These are phyloP conservation scores for Pollenia amentaria DNA, from an alignment of 2,888 invertebrate genomes.

Conservation along the genomic window DNA sequence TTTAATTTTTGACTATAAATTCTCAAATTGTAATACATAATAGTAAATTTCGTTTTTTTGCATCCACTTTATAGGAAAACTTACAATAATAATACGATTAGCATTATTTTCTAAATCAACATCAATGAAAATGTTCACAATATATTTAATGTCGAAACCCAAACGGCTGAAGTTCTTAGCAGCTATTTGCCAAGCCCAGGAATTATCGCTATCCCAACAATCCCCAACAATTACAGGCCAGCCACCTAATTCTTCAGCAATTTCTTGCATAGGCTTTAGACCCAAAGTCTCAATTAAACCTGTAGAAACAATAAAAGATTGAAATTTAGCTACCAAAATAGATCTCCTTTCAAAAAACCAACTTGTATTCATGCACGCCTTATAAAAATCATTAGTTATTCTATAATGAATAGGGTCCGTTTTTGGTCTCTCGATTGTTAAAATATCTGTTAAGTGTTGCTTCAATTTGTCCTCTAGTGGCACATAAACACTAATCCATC, in stretches of 20 bases:
- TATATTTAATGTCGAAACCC: constrained; percentile 95
- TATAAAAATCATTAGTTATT: constrained; percentile 84
- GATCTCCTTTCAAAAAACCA: constrained; percentile 62
- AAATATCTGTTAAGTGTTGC: constrained; percentile 83
- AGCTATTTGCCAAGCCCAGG: constrained; percentile 92
- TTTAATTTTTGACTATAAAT: too few relatives aligned
- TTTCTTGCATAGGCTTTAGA: constrained; percentile 88
- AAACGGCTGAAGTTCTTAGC: constrained; percentile 91
- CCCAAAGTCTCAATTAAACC: constrained; percentile 91
- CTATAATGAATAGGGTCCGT: constrained; percentile 83
- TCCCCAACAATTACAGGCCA: constrained; percentile 96
- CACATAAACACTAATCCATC: constrained; percentile 83
- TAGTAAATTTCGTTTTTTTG: too few relatives aligned
- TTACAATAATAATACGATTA: constrained; percentile 92
- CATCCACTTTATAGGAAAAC: constrained; percentile 61
- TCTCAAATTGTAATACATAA: too few relatives aligned
- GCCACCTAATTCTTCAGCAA: constrained; percentile 92
- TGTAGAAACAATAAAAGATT: background rate
- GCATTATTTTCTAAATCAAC: constrained; percentile 95
- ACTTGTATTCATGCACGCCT: constrained; percentile 85
- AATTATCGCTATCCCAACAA: constrained; percentile 87
- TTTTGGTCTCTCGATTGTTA: constrained; percentile 81
- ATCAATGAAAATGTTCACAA: constrained; percentile 94
- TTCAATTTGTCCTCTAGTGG: constrained; percentile 84
- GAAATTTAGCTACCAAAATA: background rate